A percentile compares a stretch with the other conserved stretches of the same genome.
phyloP scores from a whole-genome alignment of 2,888 invertebrate species.

The Chrysomela aeneicollis region DNA sequence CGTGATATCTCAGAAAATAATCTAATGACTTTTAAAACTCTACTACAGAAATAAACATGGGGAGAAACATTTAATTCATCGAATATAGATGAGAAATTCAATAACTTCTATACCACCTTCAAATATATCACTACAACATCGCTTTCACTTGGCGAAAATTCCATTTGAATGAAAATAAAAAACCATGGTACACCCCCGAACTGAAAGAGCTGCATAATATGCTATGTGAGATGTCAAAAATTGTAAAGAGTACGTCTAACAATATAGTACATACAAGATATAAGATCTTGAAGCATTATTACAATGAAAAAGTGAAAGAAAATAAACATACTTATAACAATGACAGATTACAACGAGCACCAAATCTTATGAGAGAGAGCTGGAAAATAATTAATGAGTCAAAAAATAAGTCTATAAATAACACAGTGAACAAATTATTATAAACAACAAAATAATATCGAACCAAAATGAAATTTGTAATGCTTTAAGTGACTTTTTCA shows the following conservation, averaged over 20 bases:
- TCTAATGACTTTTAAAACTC: background rate
- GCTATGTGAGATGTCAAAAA: constrained; percentile 10
- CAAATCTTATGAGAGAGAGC: constrained; percentile 11
- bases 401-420: constrained; percentile 9
- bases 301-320: constrained; percentile 12
- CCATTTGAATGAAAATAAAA: constrained; percentile 4
- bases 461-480: constrained; percentile 14
- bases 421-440: constrained; percentile 15
- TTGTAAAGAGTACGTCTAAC: constrained; percentile 8
- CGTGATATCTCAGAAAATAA: constrained; percentile 1
- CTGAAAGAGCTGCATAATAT: constrained; percentile 2
- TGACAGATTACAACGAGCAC: constrained; percentile 17
- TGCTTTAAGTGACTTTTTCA: constrained; percentile 13
- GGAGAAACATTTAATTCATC: constrained; percentile 8
- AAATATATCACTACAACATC: constrained; percentile 11
- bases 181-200: constrained; percentile 7
- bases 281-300: constrained; percentile 14
- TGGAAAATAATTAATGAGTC: constrained; percentile 12
- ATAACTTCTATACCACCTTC: constrained; percentile 7
- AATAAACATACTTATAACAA: constrained; percentile 13
- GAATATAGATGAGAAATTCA: constrained; percentile 9
- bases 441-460: constrained; percentile 15
- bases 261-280: constrained; percentile 6
- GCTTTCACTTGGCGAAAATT: constrained; percentile 8
- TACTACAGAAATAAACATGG: constrained; percentile 3